A percentile compares a stretch with the other conserved stretches of the same genome.
phyloP scores from a whole-genome alignment of 2,888 invertebrate genomes.

The Aporophyla nigra region DNA sequence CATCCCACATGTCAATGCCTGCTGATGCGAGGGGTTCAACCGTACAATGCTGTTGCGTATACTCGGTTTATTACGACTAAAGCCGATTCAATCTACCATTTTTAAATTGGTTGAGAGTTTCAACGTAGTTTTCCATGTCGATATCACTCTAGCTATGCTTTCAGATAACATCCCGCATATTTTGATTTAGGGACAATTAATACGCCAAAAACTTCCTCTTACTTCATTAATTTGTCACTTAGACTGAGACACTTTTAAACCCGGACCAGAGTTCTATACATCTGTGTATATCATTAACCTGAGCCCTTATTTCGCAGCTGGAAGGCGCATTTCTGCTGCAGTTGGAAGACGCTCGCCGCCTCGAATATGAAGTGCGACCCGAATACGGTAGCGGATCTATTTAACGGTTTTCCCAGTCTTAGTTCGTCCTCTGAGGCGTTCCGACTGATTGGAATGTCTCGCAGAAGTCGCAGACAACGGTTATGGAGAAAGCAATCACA shows the following conservation, averaged over 20 bases:
- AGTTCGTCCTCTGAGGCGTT: constrained; percentile 74
- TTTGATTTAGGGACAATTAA: neutral
- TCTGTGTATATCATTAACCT: constrained; percentile 33
- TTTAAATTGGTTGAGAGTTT: constrained; percentile 60
- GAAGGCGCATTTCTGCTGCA: constrained; percentile 54
- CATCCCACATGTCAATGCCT: constrained; percentile 81
- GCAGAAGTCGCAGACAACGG: constrained; percentile 71
- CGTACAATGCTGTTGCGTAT: constrained; percentile 31
- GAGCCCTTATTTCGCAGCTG: constrained; percentile 58
- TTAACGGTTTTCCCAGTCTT: constrained; percentile 75
- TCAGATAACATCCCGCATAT: neutral
- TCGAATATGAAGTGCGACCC: constrained; percentile 71
- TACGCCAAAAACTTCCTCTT: neutral
- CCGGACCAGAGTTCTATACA: constrained; percentile 15
- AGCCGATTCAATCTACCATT: constrained; percentile 43
- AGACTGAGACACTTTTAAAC: neutral
- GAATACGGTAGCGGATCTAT: constrained; percentile 74
- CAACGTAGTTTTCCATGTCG: neutral
- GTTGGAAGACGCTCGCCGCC: constrained; percentile 61
- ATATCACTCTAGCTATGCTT: neutral
- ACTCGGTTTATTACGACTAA: constrained; percentile 52
- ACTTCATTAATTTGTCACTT: no score
- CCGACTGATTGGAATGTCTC: constrained; percentile 79
- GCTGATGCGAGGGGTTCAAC: constrained; percentile 67
- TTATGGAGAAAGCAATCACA: constrained; percentile 81